Conservation (phyloP, 2,888 invertebrate genomes). For the Fissipunctia ypsillon region DNA sequence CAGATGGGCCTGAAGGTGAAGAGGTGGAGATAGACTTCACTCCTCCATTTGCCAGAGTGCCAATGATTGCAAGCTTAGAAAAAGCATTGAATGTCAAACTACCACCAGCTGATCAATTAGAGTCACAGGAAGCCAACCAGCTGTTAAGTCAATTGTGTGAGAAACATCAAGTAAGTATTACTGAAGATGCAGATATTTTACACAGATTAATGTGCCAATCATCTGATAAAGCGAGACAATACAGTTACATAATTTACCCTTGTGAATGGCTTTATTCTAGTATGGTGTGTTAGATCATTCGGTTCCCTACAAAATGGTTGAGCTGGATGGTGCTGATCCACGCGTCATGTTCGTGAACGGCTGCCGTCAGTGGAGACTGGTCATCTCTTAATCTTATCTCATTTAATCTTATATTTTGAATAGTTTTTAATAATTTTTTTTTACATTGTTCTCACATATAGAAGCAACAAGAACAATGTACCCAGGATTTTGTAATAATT, state of each 20-base stretch:
- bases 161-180: conserved; percentile 90
- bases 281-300: no score
- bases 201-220: neutral
- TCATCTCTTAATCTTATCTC: no score
- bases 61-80: conserved; percentile 98
- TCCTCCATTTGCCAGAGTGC: conserved; percentile 97
- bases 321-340: no score
- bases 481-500: no score
- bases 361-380: no score
- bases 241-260: neutral
- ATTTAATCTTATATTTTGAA: no score
- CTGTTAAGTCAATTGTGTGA: conserved; percentile 95
- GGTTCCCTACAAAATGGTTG: no score
- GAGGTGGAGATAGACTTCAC: conserved; percentile 98
- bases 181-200: neutral
- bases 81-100: conserved; percentile 94
- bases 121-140: conserved; percentile 93
- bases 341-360: no score
- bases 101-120: conserved; percentile 92
- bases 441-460: no score
- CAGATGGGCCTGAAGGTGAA: conserved; percentile 96
- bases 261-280: neutral
- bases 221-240: neutral
- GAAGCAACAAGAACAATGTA: no score
- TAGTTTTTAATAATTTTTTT: no score